Evolutionary conservation across 2,797 vertebrate species (phyloP).

Genomic region (Mus caroli): DNA sequence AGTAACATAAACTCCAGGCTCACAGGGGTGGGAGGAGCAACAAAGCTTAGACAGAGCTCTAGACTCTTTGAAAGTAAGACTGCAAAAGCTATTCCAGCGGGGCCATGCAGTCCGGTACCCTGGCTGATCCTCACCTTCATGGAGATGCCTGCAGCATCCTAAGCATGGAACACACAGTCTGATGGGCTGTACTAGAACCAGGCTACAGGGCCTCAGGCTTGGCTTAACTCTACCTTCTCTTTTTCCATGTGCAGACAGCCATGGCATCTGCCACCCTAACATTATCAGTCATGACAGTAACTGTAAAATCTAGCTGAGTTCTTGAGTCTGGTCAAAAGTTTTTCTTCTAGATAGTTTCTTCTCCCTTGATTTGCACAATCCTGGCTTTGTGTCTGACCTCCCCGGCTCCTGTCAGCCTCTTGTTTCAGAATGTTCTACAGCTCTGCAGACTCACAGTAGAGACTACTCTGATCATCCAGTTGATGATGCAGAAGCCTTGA

Average conservation of each 20-base stretch:
- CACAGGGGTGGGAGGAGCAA: neutral
- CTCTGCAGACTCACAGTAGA: neutral
- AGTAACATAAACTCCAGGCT: constrained; percentile 61
- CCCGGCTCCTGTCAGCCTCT: neutral
- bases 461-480: neutral
- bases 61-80: constrained; percentile 10
- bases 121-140: neutral
- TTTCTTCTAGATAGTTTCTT: neutral
- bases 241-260: neutral
- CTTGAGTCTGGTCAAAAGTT: neutral
- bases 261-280: neutral
- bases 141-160: neutral
- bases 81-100: constrained; percentile 3
- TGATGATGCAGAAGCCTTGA: constrained; percentile 6
- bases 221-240: neutral
- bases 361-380: neutral
- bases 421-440: neutral
- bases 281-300: neutral
- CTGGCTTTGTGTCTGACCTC: neutral
- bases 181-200: neutral
- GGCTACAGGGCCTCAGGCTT: neutral
- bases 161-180: neutral
- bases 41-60: constrained; percentile 19
- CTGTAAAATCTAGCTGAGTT: neutral
- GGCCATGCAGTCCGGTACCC: neutral